Conservation (phyloP, 2,888 invertebrate species). For the Unio pictorum region DNA sequence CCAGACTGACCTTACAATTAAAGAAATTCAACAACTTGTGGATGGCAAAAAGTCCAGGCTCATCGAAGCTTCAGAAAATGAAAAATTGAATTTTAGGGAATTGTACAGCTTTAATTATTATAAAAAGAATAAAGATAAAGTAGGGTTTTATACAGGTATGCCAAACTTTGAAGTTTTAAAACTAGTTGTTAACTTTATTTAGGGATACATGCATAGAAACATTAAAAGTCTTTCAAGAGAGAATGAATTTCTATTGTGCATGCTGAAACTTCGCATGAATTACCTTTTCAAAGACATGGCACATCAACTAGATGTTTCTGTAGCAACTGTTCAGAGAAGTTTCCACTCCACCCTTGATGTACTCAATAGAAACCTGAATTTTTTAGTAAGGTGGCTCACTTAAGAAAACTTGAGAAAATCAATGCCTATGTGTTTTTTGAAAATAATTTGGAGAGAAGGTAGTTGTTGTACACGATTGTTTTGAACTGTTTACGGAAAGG, state of each 20-base stretch:
- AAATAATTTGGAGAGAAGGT: no score
- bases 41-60: no score
- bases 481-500: no score
- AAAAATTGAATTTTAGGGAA: slow-evolving; percentile 1
- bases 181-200: slow-evolving; percentile 11
- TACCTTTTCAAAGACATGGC: no score
- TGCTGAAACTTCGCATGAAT: no score
- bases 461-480: no score
- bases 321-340: no score
- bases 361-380: slow-evolving; percentile 4
- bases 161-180: slow-evolving; percentile 17
- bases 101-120: background rate
- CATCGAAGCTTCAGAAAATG: no score
- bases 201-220: slow-evolving; percentile 8
- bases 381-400: slow-evolving; percentile 12
- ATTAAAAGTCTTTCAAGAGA: background rate
- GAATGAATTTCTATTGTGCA: no score
- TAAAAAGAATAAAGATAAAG: slow-evolving; percentile 13
- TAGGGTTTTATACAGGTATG: background rate
- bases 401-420: slow-evolving; percentile 8
- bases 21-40: no score
- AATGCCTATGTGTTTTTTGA: slow-evolving; percentile 10
- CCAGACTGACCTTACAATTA: slow-evolving; percentile 11
- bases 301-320: no score
- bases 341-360: no score